Evolutionary conservation across 2,113 vertebrate species (phyloP), one percentile per base, ranked within the genome.

Genomic region (Tylochromis polylepis): DNA sequence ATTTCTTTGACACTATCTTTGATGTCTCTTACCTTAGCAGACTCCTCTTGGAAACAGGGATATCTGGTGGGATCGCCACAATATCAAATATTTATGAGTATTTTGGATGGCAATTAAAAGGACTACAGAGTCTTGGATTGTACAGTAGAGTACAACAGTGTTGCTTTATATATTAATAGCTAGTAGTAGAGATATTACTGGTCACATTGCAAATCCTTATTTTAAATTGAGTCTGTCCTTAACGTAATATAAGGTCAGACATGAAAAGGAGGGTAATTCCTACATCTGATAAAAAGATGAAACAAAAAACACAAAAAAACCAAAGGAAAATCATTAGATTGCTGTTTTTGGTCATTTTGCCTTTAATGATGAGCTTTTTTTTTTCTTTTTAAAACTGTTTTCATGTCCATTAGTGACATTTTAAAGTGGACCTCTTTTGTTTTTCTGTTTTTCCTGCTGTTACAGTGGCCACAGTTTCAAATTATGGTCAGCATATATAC

Each of bases 81-180:
- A 16, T 80, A 93, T 96, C 29, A 91, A 93, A 90, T 92, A 94
- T 93, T 89, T 67, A 93, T 86, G 79, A 90, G 70, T 91, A 79
- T 89, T 91, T 93, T 91, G 90, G 92, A 93, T 79, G 2, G 75
- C 90, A 93, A 91, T 93, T 93, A 92, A 86, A 91, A 84, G 67
- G 72, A 89, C 85, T 58, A 86, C 72, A 87, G 58, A 86, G 29
- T 43, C 34, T 55, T 20, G 51, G 86, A 84, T 89, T 86, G 46
- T 55, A 83, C 34, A 60, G 24, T 12, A 60, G 31, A 82, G 57
- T 27, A 38, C n/a, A 59, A 85, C 20, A 11, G 4, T 24, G 41
- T 49, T 31, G 43, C 31, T 93, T 86, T 84, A 51, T 88, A 62
- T 62, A 79, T 85, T 79, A 82, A 84, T 70, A 82, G 82, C 41